Evolutionary conservation across 2,888 invertebrate species (phyloP).

Genomic region (Psylliodes chrysocephalus): DNA sequence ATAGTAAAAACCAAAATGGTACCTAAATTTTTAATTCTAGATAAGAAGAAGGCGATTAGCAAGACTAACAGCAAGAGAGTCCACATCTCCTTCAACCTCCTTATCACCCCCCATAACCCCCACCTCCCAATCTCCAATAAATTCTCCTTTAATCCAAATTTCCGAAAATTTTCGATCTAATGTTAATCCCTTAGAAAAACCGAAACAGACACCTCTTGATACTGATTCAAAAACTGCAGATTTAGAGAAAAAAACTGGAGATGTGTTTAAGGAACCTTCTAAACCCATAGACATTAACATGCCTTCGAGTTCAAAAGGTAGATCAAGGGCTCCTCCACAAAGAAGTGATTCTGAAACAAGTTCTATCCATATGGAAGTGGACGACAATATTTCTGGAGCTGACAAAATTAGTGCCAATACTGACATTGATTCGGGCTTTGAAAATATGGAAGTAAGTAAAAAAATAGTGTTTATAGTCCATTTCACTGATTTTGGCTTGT

Average conservation of each 20-base stretch:
- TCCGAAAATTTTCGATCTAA: conserved; percentile 42
- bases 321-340: conserved; percentile 56
- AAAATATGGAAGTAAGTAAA: conserved; percentile 75
- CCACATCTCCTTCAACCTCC: conserved; percentile 65
- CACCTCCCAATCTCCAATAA: conserved; percentile 62
- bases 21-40: conserved; percentile 62
- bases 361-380: conserved; percentile 70
- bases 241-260: conserved; percentile 39
- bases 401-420: conserved; percentile 65
- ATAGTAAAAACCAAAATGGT: not conserved
- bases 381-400: conserved; percentile 64
- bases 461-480: too few relatives aligned
- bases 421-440: conserved; percentile 78
- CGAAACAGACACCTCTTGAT: conserved; percentile 7
- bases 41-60: conserved; percentile 81
- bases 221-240: conserved; percentile 35
- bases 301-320: conserved; percentile 57
- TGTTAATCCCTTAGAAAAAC: conserved; percentile 28
- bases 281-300: conserved; percentile 60
- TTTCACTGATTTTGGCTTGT: too few relatives aligned
- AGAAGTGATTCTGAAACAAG: conserved; percentile 64
- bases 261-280: conserved; percentile 60
- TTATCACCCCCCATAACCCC: conserved; percentile 66
- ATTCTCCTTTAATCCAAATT: conserved; percentile 49
- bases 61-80: conserved; percentile 73